Conservation (phyloP, 2,888 invertebrate species). For the Xylophagus ater region DNA sequence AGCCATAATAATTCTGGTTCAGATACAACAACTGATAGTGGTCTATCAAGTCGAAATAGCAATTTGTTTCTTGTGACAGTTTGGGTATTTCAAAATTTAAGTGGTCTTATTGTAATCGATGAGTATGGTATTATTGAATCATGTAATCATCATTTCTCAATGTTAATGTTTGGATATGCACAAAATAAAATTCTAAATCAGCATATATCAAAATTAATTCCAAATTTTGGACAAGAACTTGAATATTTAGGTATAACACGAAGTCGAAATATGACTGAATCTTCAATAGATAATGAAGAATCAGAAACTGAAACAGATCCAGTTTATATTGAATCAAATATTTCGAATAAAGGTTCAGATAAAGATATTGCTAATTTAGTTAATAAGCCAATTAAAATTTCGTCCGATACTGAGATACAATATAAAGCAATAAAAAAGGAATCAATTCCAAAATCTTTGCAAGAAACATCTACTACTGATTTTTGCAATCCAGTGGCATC, state of each 20-base stretch:
- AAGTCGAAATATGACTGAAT: constrained; percentile 45
- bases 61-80: constrained; percentile 22
- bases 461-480: no score
- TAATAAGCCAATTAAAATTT: no score
- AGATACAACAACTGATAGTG: constrained; percentile 16
- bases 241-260: constrained; percentile 41
- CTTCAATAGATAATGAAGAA: constrained; percentile 45
- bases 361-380: no score
- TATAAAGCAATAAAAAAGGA: no score
- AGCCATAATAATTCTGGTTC: constrained; percentile 23
- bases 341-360: constrained; percentile 9
- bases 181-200: constrained; percentile 48
- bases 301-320: constrained; percentile 32
- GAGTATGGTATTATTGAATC: constrained; percentile 51
- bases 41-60: constrained; percentile 13
- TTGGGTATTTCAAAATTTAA: constrained; percentile 51
- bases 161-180: constrained; percentile 52
- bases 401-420: no score
- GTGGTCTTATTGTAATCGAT: constrained; percentile 52
- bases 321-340: constrained; percentile 18
- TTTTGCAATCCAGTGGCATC: no score
- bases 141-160: constrained; percentile 56
- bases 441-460: no score
- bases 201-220: constrained; percentile 47
- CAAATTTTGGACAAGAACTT: constrained; percentile 49